Conservation (phyloP, 2,797 vertebrate species). For the Poliocrania exsul region DNA sequence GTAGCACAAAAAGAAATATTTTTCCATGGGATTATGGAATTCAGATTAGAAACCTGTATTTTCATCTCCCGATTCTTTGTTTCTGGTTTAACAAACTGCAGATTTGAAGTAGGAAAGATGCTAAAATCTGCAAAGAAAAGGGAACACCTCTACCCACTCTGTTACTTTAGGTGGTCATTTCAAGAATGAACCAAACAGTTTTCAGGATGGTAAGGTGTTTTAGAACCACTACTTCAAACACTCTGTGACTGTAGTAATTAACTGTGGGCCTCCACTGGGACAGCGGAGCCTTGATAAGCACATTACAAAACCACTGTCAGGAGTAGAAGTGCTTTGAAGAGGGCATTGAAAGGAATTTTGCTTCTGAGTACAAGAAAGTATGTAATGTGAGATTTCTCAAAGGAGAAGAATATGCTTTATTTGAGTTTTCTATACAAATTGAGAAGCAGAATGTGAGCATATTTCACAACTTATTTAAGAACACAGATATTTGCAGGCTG, state of each 20-base stretch:
- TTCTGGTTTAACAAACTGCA: neutral
- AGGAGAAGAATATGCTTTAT: constrained; percentile 36
- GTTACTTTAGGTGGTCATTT: constrained; percentile 19
- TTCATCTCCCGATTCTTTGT: neutral
- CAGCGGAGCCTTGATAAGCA: constrained; percentile 55
- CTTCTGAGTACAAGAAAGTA: constrained; percentile 26
- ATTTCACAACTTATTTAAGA: constrained; percentile 2
- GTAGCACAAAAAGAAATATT: constrained; percentile 2
- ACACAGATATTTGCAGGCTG: neutral
- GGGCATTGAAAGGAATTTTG: constrained; percentile 36
- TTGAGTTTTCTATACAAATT: constrained; percentile 18
- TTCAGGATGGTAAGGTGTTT: neutral
- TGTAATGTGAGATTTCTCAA: constrained; percentile 24
- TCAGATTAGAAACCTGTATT: neutral
- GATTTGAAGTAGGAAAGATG: neutral
- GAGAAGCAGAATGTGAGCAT: constrained; percentile 21
- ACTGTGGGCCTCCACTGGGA: neutral
- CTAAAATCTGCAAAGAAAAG: neutral
- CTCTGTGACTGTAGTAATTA: constrained; percentile 57
- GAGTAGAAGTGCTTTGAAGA: constrained; percentile 54
- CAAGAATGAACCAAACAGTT: constrained; percentile 10
- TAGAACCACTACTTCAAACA: neutral
- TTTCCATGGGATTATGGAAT: neutral
- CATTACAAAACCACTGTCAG: constrained; percentile 38
- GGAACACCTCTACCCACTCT: neutral